Evolutionary conservation across 2,113 vertebrate species (phyloP).

Genomic region (Gnathonemus echidnorhynchus): DNA sequence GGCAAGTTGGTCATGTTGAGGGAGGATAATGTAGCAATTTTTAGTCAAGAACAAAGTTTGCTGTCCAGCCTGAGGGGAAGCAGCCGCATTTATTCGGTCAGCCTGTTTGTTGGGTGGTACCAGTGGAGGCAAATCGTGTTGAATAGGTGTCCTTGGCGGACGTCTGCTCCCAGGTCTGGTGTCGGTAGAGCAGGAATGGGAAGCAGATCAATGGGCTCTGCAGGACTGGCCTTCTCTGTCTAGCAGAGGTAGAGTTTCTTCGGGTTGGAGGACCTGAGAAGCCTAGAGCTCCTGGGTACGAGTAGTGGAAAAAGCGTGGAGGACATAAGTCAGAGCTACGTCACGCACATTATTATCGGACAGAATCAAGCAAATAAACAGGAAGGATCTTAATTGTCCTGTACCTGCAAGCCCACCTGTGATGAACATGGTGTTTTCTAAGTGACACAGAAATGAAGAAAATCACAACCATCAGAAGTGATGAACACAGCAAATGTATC

Average conservation of each 20-base stretch:
- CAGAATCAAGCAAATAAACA: not conserved
- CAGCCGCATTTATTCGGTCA: not conserved
- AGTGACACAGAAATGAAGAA: not conserved
- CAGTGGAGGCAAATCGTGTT: slow-evolving; percentile 25
- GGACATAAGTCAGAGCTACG: slow-evolving; percentile 15
- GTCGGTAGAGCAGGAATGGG: slow-evolving; percentile 82
- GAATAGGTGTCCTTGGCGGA: slow-evolving; percentile 60
- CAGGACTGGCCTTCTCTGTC: slow-evolving; percentile 79
- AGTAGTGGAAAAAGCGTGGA: slow-evolving; percentile 81
- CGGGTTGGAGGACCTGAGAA: slow-evolving; percentile 84
- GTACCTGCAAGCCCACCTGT: not conserved
- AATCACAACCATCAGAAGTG: not conserved
- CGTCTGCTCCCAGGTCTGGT: slow-evolving; percentile 82
- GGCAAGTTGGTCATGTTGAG: not conserved
- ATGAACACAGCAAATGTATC: not conserved
- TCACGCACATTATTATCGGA: not conserved
- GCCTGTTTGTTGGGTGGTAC: not conserved
- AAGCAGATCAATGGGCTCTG: slow-evolving; percentile 84
- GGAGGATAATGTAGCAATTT: not conserved
- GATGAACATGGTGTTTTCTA: not conserved
- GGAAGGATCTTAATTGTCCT: not conserved
- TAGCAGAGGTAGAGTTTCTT: slow-evolving; percentile 80
- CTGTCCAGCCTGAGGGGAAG: slow-evolving; percentile 24
- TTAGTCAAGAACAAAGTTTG: slow-evolving; percentile 44
- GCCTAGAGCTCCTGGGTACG: slow-evolving; percentile 88